phyloP scores from a whole-genome alignment of 2,797 vertebrate genomes.

The Kryptolebias ocellatus region DNA sequence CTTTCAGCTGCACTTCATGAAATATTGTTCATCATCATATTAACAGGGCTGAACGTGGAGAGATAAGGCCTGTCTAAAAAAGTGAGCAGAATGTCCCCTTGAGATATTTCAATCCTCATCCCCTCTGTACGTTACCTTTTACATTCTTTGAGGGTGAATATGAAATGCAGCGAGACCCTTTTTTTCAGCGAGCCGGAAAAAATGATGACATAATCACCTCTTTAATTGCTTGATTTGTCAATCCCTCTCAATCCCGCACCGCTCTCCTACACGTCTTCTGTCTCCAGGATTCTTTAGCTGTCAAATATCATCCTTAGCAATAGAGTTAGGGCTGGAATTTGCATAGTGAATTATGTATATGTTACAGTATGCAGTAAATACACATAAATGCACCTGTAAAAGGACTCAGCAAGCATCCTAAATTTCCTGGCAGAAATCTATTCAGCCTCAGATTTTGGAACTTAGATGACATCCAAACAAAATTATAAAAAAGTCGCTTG shows the following conservation, averaged over 20 bases:
- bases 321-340: conserved; percentile 47
- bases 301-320: conserved; percentile 46
- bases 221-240: conserved; percentile 83
- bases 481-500: too few relatives aligned
- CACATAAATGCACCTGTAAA: conserved; percentile 44
- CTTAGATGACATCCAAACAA: conserved; percentile 6
- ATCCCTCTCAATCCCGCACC: conserved; percentile 52
- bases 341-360: conserved; percentile 57
- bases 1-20: conserved; percentile 85
- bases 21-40: conserved; percentile 91
- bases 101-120: conserved; percentile 82
- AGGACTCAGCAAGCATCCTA: conserved; percentile 29
- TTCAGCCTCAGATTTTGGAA: conserved; percentile 28
- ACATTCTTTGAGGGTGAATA: conserved; percentile 77
- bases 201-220: conserved; percentile 83
- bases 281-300: conserved; percentile 44
- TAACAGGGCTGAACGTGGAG: conserved; percentile 87
- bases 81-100: conserved; percentile 80
- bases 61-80: conserved; percentile 82
- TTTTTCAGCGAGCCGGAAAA: conserved; percentile 68
- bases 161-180: conserved; percentile 74
- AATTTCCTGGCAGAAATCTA: conserved; percentile 42
- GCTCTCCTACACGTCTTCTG: conserved; percentile 30
- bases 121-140: conserved; percentile 57
- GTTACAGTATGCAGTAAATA: conserved; percentile 39